Percentiles rank a stretch among this genome's conserved stretches.
Evolutionary conservation across 2,113 vertebrate species (phyloP).

Genomic region (Pontoporia blainvillei): DNA sequence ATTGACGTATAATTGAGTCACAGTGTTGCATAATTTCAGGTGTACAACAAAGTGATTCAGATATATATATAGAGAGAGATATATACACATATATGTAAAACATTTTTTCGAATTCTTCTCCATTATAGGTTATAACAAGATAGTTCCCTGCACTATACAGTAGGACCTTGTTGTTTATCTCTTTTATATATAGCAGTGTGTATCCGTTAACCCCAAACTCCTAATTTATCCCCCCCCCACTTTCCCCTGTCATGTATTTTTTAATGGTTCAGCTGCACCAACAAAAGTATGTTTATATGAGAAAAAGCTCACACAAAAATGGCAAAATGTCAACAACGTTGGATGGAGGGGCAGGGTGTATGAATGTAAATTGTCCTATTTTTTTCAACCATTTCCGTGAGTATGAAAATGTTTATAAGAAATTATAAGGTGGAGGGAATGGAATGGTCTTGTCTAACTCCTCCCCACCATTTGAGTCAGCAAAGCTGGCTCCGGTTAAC

Average conservation of each 20-base stretch:
- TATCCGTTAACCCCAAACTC: background rate
- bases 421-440: background rate
- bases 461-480: background rate
- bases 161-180: background rate
- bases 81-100: background rate
- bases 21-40: background rate
- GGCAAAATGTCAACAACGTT: background rate
- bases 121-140: background rate
- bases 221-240: background rate
- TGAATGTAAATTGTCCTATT: background rate
- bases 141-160: background rate
- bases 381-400: background rate
- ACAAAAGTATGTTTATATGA: background rate
- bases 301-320: background rate
- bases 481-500: background rate
- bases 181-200: background rate
- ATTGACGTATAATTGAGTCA: background rate
- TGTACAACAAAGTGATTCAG: background rate
- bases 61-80: background rate
- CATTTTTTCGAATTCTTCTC: background rate
- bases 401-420: background rate
- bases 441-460: background rate
- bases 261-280: background rate
- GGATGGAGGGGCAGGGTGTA: background rate
- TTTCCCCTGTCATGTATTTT: background rate